phyloP scores from a whole-genome alignment of 2,113 vertebrate genomes.

The Anarrhichthys ocellatus region DNA sequence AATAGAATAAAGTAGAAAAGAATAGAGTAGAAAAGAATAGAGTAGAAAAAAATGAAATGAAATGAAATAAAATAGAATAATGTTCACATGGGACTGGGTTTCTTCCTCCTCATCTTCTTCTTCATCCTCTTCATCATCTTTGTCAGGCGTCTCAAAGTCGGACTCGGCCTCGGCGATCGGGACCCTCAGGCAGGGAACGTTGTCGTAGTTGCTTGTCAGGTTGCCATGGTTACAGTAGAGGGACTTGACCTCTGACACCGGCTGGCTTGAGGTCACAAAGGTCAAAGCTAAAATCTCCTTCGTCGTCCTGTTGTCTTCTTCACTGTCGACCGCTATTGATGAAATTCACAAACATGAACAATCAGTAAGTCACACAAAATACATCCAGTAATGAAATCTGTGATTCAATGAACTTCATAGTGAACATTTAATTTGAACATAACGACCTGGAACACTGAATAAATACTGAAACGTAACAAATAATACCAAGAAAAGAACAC shows the following conservation, averaged over 20 bases:
- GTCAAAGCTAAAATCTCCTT: conserved; percentile 60
- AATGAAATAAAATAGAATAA: not conserved
- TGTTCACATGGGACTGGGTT: conserved; percentile 31
- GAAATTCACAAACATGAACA: not conserved
- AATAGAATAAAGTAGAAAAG: not conserved
- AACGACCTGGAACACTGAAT: not conserved
- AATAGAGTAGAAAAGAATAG: not conserved
- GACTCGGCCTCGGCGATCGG: conserved; percentile 93
- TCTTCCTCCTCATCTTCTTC: conserved; percentile 69
- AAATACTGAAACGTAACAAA: not conserved
- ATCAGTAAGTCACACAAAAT: not conserved
- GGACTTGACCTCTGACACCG: conserved; percentile 69
- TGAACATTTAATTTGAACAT: not conserved
- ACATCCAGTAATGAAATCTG: not conserved
- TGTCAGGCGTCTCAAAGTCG: conserved; percentile 83
- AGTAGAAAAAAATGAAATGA: not conserved
- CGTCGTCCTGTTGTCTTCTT: not conserved
- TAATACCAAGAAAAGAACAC: not conserved
- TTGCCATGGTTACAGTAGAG: conserved; percentile 11
- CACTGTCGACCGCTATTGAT: not conserved
- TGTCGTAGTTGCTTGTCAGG: conserved; percentile 56
- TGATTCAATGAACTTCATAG: not conserved
- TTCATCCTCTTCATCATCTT: conserved; percentile 84
- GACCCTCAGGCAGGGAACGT: conserved; percentile 84
- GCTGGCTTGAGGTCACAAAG: conserved; percentile 32